Evolutionary conservation across 2,113 vertebrate species (phyloP).

Genomic region (Mola mola): DNA sequence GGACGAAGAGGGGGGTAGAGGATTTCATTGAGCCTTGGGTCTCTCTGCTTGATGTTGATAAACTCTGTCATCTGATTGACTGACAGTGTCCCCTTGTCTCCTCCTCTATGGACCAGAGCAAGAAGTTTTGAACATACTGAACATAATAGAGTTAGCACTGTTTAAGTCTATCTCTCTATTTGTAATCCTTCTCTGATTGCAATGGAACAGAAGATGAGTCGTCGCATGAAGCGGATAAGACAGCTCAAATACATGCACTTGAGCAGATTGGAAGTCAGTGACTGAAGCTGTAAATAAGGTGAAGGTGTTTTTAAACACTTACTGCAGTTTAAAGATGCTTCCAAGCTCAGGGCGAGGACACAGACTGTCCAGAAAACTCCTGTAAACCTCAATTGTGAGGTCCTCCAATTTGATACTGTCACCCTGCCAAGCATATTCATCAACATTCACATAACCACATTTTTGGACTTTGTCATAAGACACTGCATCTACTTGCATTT

Average conservation of each 20-base stretch:
- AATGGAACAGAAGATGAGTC: slow-evolving; percentile 38
- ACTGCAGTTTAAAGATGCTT: slow-evolving; percentile 93
- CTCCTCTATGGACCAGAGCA: slow-evolving; percentile 82
- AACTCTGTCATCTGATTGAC: slow-evolving; percentile 97
- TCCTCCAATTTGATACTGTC: slow-evolving; percentile 95
- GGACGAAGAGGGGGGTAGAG: slow-evolving; percentile 95
- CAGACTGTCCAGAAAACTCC: slow-evolving; percentile 89
- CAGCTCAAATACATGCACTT: too few species aligned
- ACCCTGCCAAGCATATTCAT: slow-evolving; percentile 81
- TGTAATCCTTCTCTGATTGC: slow-evolving; percentile 8
- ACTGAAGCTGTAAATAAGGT: not conserved
- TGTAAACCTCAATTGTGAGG: slow-evolving; percentile 92
- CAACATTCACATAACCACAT: too few species aligned
- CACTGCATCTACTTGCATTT: too few species aligned
- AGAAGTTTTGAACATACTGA: not conserved
- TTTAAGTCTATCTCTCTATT: not conserved
- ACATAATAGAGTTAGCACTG: not conserved
- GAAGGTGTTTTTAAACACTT: slow-evolving; percentile 67
- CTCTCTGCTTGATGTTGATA: slow-evolving; percentile 93
- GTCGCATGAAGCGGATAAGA: slow-evolving; percentile 24
- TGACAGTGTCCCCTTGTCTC: slow-evolving; percentile 85
- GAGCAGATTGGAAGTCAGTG: too few species aligned
- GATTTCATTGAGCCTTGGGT: slow-evolving; percentile 95
- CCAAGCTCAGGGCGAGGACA: slow-evolving; percentile 94
- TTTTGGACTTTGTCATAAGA: too few species aligned